These are phyloP conservation scores for Oryzias dopingdopingensis DNA, from an alignment of 2,797 vertebrate species.

Conservation along the genomic window DNA sequence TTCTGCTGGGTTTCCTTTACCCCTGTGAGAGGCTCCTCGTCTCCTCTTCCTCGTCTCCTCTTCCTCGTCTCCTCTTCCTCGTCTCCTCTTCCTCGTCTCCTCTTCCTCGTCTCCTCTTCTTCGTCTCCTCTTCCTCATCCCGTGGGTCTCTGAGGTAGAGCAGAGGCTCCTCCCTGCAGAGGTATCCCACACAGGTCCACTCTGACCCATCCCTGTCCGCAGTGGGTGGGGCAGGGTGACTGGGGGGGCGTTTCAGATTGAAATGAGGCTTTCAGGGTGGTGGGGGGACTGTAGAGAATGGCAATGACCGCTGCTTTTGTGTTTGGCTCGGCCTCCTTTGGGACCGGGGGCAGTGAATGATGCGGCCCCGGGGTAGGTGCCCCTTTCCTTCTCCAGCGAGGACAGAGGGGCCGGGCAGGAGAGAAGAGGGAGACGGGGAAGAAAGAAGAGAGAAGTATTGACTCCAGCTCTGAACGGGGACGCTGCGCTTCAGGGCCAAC, in stretches of 20 bases:
- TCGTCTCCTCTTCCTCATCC: slow-evolving; percentile 30
- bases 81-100: too few species aligned
- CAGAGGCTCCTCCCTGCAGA: slow-evolving; percentile 56
- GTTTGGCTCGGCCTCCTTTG: slow-evolving; percentile 65
- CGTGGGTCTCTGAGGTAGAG: slow-evolving; percentile 54
- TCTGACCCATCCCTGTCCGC: slow-evolving; percentile 62
- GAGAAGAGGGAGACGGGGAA: slow-evolving; percentile 60
- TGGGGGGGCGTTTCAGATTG: slow-evolving; percentile 59
- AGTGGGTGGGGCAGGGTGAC: slow-evolving; percentile 55
- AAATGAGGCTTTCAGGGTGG: slow-evolving; percentile 74
- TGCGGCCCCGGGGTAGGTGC: slow-evolving; percentile 72
- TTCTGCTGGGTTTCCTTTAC: too few species aligned
- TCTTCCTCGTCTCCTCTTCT: neutral
- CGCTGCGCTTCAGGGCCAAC: slow-evolving; percentile 62
- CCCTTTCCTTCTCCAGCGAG: slow-evolving; percentile 60
- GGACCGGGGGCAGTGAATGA: slow-evolving; percentile 73
- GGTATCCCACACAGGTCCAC: slow-evolving; percentile 56
- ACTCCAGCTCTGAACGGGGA: slow-evolving; percentile 43
- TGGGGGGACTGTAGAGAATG: slow-evolving; percentile 75
- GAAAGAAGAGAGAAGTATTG: slow-evolving; percentile 69
- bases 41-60: neutral
- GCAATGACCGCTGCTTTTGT: slow-evolving; percentile 77
- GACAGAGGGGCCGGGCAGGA: slow-evolving; percentile 61
- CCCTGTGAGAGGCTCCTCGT: too few species aligned
- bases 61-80: slow-evolving; percentile 23